A percentile compares a stretch with the other conserved stretches of the same genome.
Evolutionary conservation across 2,113 vertebrate species (phyloP).

Genomic region (Montifringilla adamsi): DNA sequence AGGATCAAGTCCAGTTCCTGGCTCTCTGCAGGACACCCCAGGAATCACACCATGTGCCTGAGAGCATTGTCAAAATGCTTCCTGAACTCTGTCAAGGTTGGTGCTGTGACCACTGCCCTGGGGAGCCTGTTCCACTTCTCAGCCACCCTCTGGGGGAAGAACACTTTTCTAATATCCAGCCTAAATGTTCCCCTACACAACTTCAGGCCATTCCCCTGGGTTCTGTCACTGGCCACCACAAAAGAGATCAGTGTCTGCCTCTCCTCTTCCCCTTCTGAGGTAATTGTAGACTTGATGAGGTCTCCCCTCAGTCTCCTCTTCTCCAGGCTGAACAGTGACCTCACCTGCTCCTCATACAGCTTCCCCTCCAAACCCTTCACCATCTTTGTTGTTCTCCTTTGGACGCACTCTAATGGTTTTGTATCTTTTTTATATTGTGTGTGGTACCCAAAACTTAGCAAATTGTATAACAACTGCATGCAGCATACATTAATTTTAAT

Average conservation of each 20-base stretch:
- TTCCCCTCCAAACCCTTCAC: neutral
- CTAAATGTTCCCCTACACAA: neutral
- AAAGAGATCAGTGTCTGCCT: neutral
- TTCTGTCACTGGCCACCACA: neutral
- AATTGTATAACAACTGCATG: neutral
- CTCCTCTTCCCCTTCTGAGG: neutral
- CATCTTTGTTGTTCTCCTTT: neutral
- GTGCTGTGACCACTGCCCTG: neutral
- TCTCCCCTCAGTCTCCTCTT: neutral
- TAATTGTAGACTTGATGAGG: neutral
- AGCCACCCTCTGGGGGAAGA: neutral
- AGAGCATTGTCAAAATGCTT: neutral
- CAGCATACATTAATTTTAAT: neutral
- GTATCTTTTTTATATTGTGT: rapidly evolving
- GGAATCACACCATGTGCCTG: neutral
- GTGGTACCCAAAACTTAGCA: rapidly evolving
- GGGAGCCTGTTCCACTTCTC: neutral
- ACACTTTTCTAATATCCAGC: neutral
- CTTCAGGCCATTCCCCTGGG: neutral
- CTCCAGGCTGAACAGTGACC: neutral
- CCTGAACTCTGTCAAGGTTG: rapidly evolving
- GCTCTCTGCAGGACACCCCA: neutral
- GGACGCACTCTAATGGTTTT: rapidly evolving
- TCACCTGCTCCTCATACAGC: rapidly evolving
- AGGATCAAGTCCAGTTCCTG: neutral